phyloP scores from a whole-genome alignment of 2,888 invertebrate genomes.

The Tortrix viridana region DNA sequence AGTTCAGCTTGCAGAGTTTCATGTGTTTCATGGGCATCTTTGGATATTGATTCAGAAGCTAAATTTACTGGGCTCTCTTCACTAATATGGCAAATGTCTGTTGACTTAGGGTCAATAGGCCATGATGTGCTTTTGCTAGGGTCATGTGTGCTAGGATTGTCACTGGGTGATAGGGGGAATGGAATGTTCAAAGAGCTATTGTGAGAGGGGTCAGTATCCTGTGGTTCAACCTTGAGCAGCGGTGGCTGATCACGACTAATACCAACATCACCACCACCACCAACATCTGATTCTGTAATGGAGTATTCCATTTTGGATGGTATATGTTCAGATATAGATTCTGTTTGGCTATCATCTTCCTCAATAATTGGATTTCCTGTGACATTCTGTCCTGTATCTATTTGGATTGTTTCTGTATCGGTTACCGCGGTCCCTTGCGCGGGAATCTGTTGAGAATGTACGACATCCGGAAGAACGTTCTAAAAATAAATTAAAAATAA shows the following conservation, averaged over 20 bases:
- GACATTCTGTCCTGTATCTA: slow-evolving; percentile 49
- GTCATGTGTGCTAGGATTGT: slow-evolving; percentile 58
- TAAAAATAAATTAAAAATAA: slow-evolving; percentile 80
- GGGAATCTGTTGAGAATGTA: slow-evolving; percentile 78
- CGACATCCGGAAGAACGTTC: slow-evolving; percentile 82
- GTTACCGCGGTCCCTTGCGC: slow-evolving; percentile 59
- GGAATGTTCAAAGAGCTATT: slow-evolving; percentile 56
- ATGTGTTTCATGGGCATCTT: slow-evolving; percentile 48
- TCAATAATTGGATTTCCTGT: slow-evolving; percentile 46
- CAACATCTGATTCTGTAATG: slow-evolving; percentile 59
- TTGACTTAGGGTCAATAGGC: slow-evolving; percentile 63
- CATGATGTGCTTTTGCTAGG: slow-evolving; percentile 65
- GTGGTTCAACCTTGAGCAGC: slow-evolving; percentile 53
- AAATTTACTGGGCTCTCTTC: slow-evolving; percentile 75
- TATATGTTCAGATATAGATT: slow-evolving; percentile 77
- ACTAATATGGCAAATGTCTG: slow-evolving; percentile 68
- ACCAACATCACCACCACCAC: slow-evolving; percentile 35
- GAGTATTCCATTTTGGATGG: slow-evolving; percentile 70
- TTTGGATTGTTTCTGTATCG: slow-evolving; percentile 51
- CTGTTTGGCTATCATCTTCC: slow-evolving; percentile 63
- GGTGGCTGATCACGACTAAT: slow-evolving; percentile 44
- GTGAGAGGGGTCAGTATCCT: slow-evolving; percentile 49
- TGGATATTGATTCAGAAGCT: slow-evolving; percentile 56
- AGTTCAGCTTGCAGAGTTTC: slow-evolving; percentile 24
- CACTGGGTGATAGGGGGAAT: slow-evolving; percentile 54